A percentile compares a stretch with the other conserved stretches of the same genome.
Conservation (phyloP, 2,113 vertebrate genomes). For the Grallaria varia region DNA sequence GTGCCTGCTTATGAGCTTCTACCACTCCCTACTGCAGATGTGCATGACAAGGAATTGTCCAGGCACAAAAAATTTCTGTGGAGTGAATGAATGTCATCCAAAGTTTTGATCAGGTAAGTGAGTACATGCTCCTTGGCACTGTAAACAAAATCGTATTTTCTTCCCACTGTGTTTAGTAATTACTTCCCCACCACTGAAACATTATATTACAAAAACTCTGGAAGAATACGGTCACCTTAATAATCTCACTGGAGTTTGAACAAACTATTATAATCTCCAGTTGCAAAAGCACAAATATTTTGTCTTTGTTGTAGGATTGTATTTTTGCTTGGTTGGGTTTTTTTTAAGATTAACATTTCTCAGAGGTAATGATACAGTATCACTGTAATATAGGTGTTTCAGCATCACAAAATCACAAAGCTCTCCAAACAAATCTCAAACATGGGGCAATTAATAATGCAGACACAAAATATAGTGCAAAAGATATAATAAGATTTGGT, state of each 20-base stretch:
- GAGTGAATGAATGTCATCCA: neutral
- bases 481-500: neutral
- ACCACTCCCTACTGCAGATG: accelerated
- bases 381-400: neutral
- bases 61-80: neutral
- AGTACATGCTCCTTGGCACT: neutral
- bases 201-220: neutral
- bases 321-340: neutral
- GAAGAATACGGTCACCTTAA: neutral
- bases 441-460: neutral
- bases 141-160: neutral
- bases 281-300: neutral
- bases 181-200: neutral
- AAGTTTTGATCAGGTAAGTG: neutral
- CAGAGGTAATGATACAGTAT: neutral
- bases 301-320: neutral
- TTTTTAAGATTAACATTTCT: neutral
- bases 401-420: neutral
- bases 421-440: neutral
- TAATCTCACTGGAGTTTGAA: neutral
- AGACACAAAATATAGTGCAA: neutral
- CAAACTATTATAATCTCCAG: neutral
- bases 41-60: neutral
- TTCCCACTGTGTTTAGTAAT: neutral
- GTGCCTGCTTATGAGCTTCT: accelerated